These are phyloP conservation scores for Toxotes chatareus DNA, from an alignment of 2,113 vertebrate genomes.

Conservation along the genomic window DNA sequence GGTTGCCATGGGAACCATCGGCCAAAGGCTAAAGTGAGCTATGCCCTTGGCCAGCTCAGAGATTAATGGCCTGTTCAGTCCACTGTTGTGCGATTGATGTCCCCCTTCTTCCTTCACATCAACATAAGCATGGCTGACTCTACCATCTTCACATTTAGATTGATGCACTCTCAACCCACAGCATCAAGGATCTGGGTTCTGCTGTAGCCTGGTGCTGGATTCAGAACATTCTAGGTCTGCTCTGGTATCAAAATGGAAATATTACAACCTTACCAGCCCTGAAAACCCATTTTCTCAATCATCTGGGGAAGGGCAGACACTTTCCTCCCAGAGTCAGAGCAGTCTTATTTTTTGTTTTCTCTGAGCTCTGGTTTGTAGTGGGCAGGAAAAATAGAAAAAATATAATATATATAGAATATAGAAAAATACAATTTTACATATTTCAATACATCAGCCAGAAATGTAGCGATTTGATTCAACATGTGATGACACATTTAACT, in stretches of 20 bases:
- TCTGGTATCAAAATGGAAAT: not conserved
- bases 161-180: constrained; percentile 27
- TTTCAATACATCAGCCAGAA: too few species aligned
- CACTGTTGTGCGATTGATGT: not conserved
- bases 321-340: too few species aligned
- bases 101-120: constrained; percentile 11
- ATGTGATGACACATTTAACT: too few species aligned
- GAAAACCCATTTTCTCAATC: too few species aligned
- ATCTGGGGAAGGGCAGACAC: too few species aligned
- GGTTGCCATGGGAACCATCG: constrained; percentile 53
- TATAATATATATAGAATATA: too few species aligned
- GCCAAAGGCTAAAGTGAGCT: constrained; percentile 24
- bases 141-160: constrained; percentile 9
- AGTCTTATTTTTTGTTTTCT: too few species aligned
- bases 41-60: constrained; percentile 32
- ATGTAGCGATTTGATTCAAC: too few species aligned
- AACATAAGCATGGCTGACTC: constrained; percentile 18
- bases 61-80: constrained; percentile 43
- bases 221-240: not conserved
- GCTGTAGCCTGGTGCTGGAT: not conserved
- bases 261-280: too few species aligned
- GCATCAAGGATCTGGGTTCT: not conserved
- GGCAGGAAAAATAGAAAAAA: too few species aligned
- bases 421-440: too few species aligned
- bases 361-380: too few species aligned